Percentiles rank a stretch among this genome's conserved stretches.
Conservation (phyloP, 35 echinoderm and acorn worm genomes). For the Amphiura filiformis region DNA sequence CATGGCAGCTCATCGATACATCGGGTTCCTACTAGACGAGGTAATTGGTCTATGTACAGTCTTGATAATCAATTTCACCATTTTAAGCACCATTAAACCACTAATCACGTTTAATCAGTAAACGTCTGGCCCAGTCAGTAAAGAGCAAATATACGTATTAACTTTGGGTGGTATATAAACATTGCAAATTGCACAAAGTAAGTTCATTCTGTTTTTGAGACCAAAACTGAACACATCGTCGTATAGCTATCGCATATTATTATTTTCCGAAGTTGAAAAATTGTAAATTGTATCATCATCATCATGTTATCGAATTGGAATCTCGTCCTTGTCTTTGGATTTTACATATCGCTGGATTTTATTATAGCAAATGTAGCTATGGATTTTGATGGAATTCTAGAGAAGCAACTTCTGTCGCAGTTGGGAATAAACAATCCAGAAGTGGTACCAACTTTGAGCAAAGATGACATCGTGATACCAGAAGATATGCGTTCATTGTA, state of each 20-base stretch:
- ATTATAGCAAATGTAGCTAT: background rate
- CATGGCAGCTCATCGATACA: no score
- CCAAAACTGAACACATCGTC: background rate
- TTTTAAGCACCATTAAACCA: no score
- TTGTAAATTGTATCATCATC: no score
- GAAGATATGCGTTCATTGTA: conserved; percentile 61
- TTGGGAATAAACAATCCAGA: conserved; percentile 49
- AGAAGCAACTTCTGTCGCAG: conserved; percentile 26
- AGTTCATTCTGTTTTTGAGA: background rate
- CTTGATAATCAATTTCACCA: no score
- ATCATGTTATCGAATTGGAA: background rate
- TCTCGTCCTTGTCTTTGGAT: background rate
- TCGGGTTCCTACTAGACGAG: no score
- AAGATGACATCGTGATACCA: conserved; percentile 62
- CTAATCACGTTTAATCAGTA: no score
- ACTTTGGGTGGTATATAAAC: background rate
- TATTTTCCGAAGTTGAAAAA: no score
- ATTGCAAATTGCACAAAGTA: background rate
- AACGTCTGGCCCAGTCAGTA: no score
- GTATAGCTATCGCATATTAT: background rate
- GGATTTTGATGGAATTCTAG: background rate
- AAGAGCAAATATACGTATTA: background rate
- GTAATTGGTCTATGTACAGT: no score
- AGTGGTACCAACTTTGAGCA: conserved; percentile 20
- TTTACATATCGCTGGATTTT: background rate